Conservation (phyloP, 1,140 invertebrate species). For the Polypedilum pembai region DNA sequence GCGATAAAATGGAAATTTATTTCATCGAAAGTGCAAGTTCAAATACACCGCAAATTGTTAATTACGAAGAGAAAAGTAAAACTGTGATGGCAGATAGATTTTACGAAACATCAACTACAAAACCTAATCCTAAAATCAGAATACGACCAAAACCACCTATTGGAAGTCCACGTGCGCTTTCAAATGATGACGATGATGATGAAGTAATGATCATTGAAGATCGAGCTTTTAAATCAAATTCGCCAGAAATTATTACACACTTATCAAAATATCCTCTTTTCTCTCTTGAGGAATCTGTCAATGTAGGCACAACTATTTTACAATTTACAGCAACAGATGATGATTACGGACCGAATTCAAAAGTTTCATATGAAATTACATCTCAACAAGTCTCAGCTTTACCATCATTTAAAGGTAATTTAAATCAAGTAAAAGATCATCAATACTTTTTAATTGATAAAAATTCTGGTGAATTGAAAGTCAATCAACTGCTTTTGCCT, state of each 20-base stretch:
- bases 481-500: constrained; percentile 64
- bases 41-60: not conserved
- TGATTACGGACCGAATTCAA: constrained; percentile 66
- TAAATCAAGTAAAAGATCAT: constrained; percentile 46
- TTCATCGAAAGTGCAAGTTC: constrained; percentile 40
- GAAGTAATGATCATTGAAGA: constrained; percentile 29
- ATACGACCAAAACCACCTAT: not conserved
- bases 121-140: not conserved
- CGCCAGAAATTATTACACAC: not conserved
- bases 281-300: constrained; percentile 67
- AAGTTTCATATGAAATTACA: constrained; percentile 65
- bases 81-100: constrained; percentile 19
- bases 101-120: constrained; percentile 20
- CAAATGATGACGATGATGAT: constrained; percentile 32
- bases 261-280: constrained; percentile 48
- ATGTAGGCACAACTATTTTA: constrained; percentile 64
- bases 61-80: not conserved
- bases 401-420: constrained; percentile 40
- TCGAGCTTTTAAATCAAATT: not conserved
- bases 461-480: constrained; percentile 62
- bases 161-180: not conserved
- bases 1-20: constrained; percentile 49
- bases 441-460: constrained; percentile 67
- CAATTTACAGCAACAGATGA: constrained; percentile 73
- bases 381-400: constrained; percentile 54